Conservation (phyloP, 2,113 vertebrate genomes). For the Pomatorhinus ruficollis region DNA sequence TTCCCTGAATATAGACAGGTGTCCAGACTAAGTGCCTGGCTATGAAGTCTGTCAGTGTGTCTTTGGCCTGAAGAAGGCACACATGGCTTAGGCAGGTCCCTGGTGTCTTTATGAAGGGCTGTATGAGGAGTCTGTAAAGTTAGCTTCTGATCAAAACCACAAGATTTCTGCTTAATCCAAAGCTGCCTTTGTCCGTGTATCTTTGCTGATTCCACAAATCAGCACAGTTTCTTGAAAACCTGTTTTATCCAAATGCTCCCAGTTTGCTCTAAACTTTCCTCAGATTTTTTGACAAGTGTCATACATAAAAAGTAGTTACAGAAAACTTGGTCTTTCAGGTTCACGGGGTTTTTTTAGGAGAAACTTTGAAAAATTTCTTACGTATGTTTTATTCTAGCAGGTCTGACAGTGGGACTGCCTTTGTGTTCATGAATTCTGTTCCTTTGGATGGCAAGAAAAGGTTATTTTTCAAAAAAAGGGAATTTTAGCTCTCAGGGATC, state of each 20-base stretch:
- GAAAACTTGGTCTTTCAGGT: background rate
- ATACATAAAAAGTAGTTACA: background rate
- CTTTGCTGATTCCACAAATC: background rate
- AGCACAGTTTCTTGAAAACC: background rate
- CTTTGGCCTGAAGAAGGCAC: background rate
- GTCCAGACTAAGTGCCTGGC: background rate
- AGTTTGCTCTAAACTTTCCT: background rate
- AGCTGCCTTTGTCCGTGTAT: background rate
- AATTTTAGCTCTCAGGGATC: background rate
- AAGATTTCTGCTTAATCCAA: background rate
- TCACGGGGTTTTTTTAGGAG: background rate
- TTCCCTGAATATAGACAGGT: background rate
- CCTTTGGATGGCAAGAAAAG: background rate
- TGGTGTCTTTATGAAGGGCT: background rate
- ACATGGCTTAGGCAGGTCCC: background rate
- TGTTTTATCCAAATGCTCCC: background rate
- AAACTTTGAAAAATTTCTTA: background rate
- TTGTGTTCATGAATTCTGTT: background rate
- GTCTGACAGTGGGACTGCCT: background rate
- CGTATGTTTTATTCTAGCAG: accelerated
- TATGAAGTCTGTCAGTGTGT: background rate
- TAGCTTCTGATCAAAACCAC: background rate
- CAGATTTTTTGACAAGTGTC: background rate
- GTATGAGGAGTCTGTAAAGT: background rate
- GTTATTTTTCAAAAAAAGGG: background rate